phyloP scores from a whole-genome alignment of 2,888 invertebrate species.

The Drosophila cognata region DNA sequence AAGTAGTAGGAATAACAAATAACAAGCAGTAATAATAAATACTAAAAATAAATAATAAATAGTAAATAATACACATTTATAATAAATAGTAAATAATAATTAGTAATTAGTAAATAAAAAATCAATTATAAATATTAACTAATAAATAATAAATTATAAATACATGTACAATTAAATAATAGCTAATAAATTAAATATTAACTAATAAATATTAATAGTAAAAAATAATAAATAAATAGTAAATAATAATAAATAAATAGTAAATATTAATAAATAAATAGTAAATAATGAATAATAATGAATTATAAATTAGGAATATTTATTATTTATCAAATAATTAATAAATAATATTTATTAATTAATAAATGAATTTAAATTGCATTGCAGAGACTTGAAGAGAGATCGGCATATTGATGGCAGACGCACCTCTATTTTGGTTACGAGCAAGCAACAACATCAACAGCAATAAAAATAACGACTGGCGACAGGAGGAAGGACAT shows the following conservation, averaged over 20 bases:
- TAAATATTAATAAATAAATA: background rate
- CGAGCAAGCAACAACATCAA: slow-evolving; percentile 12
- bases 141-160: no score
- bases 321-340: background rate
- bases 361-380: background rate
- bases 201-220: background rate
- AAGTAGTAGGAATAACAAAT: background rate
- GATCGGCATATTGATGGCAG: slow-evolving; percentile 48
- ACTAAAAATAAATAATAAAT: background rate
- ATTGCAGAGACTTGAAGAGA: slow-evolving; percentile 36
- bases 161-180: no score
- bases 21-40: background rate
- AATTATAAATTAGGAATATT: background rate
- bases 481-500: slow-evolving; percentile 8
- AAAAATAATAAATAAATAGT: background rate
- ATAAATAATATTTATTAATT: background rate
- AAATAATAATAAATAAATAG: background rate
- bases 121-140: no score
- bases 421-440: slow-evolving; percentile 22
- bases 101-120: no score
- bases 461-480: slow-evolving; percentile 11
- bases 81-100: no score
- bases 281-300: background rate
- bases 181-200: no score
- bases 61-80: no score